A percentile compares a stretch with the other conserved stretches of the same genome.
These are phyloP conservation scores for Hystrix cristata DNA, from an alignment of 2,113 vertebrate genomes.

Conservation along the genomic window DNA sequence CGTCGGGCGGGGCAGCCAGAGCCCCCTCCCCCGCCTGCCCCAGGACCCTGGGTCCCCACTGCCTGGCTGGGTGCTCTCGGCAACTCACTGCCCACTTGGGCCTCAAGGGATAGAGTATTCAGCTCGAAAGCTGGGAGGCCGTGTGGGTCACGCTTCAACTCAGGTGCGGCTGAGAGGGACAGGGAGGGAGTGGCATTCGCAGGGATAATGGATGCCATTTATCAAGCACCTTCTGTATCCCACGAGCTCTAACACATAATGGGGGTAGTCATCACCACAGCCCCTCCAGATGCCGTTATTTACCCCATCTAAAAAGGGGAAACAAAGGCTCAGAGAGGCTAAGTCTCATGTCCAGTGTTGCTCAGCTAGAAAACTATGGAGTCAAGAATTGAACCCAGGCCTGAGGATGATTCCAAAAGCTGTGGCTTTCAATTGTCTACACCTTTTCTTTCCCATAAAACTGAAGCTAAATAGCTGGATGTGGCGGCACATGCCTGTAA, in stretches of 20 bases:
- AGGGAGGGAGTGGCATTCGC: not conserved
- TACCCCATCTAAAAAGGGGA: not conserved
- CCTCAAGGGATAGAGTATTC: not conserved
- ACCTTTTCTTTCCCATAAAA: constrained; percentile 6
- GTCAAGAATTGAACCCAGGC: constrained; percentile 46
- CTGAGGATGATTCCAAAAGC: constrained; percentile 26
- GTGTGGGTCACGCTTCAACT: not conserved
- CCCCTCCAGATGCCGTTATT: not conserved
- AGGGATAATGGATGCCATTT: not conserved
- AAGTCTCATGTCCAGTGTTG: not conserved
- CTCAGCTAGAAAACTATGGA: not conserved
- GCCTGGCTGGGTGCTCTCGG: not conserved
- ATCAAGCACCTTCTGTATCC: not conserved
- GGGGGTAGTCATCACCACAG: not conserved
- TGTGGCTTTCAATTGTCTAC: not conserved
- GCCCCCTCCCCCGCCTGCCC: constrained; percentile 59
- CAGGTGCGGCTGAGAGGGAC: not conserved
- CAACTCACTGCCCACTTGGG: not conserved
- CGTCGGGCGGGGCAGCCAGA: not conserved
- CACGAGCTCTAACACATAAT: not conserved
- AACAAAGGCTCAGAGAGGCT: not conserved
- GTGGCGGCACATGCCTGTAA: not conserved
- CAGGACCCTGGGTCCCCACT: not conserved
- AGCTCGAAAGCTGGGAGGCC: not conserved
- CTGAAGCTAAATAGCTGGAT: not conserved